Percentiles rank a stretch among this genome's conserved stretches.
phyloP scores from a whole-genome alignment of 2,113 vertebrate species.

The Atrichornis clamosus region DNA sequence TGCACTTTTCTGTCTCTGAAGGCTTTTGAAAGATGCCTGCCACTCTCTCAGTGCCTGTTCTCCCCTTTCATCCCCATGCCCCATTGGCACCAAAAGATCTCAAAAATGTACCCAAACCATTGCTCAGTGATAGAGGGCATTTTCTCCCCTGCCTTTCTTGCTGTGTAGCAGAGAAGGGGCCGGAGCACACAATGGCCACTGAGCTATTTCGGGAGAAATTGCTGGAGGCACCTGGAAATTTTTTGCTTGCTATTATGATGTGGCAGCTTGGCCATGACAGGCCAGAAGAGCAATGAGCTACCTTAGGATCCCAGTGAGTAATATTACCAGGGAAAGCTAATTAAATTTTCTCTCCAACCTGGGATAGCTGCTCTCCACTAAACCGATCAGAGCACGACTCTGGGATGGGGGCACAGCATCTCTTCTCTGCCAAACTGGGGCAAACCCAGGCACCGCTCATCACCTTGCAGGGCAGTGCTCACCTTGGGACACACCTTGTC shows the following conservation, averaged over 20 bases:
- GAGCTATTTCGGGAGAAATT: not conserved
- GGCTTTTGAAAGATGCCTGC: not conserved
- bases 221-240: not conserved
- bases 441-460: rapidly evolving
- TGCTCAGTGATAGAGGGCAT: not conserved
- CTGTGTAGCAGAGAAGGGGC: not conserved
- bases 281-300: not conserved
- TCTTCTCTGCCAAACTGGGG: not conserved
- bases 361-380: not conserved
- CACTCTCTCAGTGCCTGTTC: rapidly evolving
- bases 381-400: not conserved
- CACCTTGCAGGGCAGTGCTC: rapidly evolving
- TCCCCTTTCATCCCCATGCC: not conserved
- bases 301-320: not conserved
- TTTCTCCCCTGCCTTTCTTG: not conserved
- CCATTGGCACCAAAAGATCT: not conserved
- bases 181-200: rapidly evolving
- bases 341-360: not conserved
- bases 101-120: not conserved
- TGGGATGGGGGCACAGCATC: not conserved
- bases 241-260: not conserved
- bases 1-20: not conserved
- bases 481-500: not conserved
- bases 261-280: not conserved
- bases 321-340: not conserved